Base-by-base conservation (phyloP, 2,113 vertebrate genomes). In the Channa maculata region DNA sequence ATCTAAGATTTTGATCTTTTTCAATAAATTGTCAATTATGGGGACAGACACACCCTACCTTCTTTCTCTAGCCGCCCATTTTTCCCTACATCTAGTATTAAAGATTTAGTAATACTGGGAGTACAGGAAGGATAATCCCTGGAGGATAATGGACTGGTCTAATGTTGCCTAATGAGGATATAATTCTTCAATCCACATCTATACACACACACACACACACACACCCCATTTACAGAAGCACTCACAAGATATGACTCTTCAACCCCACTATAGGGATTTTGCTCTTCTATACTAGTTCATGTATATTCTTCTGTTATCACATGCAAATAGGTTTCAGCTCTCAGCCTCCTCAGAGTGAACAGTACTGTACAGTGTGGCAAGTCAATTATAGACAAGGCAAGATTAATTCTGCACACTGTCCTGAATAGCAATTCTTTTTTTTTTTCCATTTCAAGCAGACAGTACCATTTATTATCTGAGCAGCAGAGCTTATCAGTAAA, bases 311-410 rank as follows among this genome's bases (percentile, higher is more conserved):
- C 65, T 57, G 48, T 75, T 62, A 67, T 77, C 64, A 37, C 50
- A 82, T 78, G 71, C 76, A 78, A 85, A 79, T 74, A 14, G n/a
- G 6, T 73, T 77, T 62, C 64, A 51, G 62, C 52, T 50, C 34
- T 34, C 33, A 33, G 75, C 41, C 71, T 68, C 39, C 60, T 65
- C 60, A 44, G 50, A 67, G 48, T 39, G 37, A 34, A 46, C 50
- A 64, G 51, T 13, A 61, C 70, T 70, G 59, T 51, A 64, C 72
- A 45, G 65, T 55, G 46, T 63, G 65, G 65, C 52, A 59, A 82
- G 75, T 89, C 80, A 65, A 79, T 82, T 78, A 84, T 65, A 74
- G 86, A 86, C 55, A 58, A 67, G 75, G 44, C 53, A 2, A 76
- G 75, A 82, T 71, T 54, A 79, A 78, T 86, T 82, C 66, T 24